A percentile compares a stretch with the other conserved stretches of the same genome.
phyloP scores from a whole-genome alignment of 2,113 vertebrate species.

The Fukomys damarensis region DNA sequence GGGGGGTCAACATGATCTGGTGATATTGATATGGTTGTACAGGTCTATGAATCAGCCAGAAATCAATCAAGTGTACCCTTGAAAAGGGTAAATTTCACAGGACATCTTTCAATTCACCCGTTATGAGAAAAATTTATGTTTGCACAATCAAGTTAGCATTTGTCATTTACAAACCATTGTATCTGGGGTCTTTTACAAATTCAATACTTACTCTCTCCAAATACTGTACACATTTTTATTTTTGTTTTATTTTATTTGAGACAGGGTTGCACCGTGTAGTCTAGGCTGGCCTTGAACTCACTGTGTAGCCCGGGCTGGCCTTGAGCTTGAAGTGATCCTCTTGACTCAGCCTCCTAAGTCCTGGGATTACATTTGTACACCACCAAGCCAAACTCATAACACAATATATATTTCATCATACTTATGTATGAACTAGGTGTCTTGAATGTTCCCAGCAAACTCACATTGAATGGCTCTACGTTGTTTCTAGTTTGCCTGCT shows the following conservation, averaged over 20 bases:
- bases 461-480: not conserved
- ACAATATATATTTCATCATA: not conserved
- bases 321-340: too few relatives aligned
- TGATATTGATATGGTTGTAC: not conserved
- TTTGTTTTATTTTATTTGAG: too few relatives aligned
- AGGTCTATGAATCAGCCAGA: not conserved
- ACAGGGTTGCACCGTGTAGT: not conserved
- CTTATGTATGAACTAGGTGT: not conserved
- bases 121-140: not conserved
- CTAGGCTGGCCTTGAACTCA: not conserved
- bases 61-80: not conserved
- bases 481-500: not conserved
- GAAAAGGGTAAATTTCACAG: not conserved
- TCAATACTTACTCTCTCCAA: not conserved
- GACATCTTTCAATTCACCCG: not conserved
- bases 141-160: not conserved
- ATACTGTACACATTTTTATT: not conserved
- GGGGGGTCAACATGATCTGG: not conserved
- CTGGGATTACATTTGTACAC: not conserved
- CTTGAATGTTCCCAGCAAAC: not conserved
- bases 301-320: not conserved
- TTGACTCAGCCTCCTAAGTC: not conserved
- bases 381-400: not conserved
- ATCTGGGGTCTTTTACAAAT: not conserved
- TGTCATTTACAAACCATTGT: not conserved